These are phyloP conservation scores for Brachirus orientalis DNA, from an alignment of 2,113 vertebrate genomes.

Conservation along the genomic window DNA sequence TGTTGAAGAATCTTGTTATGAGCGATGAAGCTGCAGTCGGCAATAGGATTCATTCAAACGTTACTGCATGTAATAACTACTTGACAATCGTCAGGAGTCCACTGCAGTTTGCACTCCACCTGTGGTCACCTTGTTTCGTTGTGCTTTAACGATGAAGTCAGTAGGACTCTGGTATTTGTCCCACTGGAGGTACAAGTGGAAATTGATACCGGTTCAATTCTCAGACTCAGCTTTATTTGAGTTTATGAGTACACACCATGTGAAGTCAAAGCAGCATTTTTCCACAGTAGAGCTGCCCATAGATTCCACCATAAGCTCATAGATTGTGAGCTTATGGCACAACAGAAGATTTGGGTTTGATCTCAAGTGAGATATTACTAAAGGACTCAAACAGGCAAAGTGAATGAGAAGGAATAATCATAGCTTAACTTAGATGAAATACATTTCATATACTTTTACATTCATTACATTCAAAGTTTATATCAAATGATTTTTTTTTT, in stretches of 20 bases:
- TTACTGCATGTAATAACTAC: too few species aligned
- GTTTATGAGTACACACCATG: background rate
- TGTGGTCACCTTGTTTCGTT: too few species aligned
- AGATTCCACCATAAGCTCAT: background rate
- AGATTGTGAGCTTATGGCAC: conserved; percentile 1
- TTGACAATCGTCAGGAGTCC: background rate
- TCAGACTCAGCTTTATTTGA: conserved; percentile 14
- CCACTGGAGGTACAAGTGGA: conserved; percentile 13
- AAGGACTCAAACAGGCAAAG: background rate
- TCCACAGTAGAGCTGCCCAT: background rate
- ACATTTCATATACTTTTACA: background rate
- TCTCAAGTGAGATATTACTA: conserved; percentile 6
- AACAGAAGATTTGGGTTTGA: background rate
- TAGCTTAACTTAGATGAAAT: too few species aligned
- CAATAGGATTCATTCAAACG: background rate
- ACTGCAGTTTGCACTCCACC: too few species aligned
- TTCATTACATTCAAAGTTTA: background rate
- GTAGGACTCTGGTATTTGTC: background rate
- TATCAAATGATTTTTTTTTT: background rate
- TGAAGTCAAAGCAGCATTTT: conserved; percentile 9
- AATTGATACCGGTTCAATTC: conserved; percentile 44
- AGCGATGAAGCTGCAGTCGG: background rate
- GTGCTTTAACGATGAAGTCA: background rate
- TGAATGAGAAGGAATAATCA: background rate
- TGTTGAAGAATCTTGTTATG: background rate